phyloP scores from a whole-genome alignment of 2,888 invertebrate species.

The Augiades crinisus region DNA sequence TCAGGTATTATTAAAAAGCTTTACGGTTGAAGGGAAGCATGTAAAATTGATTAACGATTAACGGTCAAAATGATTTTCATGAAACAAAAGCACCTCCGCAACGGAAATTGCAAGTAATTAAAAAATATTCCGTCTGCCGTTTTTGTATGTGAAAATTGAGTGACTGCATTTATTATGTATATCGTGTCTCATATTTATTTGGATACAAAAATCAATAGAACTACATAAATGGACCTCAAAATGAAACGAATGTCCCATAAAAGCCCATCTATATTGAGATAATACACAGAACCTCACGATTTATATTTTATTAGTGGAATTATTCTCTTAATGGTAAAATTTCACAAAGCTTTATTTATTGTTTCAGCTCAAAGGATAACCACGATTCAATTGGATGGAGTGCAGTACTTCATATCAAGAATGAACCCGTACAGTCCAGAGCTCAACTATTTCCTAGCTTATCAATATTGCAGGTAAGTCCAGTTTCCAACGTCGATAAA shows the following conservation, averaged over 20 bases:
- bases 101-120: no score
- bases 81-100: no score
- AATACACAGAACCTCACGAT: conserved; percentile 9
- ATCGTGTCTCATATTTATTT: no score
- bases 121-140: no score
- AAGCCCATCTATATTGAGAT: background rate
- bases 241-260: no score
- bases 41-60: no score
- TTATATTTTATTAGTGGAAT: conserved; percentile 4
- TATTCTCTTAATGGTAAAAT: conserved; percentile 14
- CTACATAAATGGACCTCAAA: background rate
- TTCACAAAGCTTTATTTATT: conserved; percentile 36
- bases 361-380: conserved; percentile 91
- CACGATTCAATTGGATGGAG: conserved; percentile 91
- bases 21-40: no score
- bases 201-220: no score
- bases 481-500: conserved; percentile 31
- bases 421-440: conserved; percentile 94
- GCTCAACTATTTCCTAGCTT: conserved; percentile 92
- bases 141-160: no score
- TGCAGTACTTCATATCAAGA: conserved; percentile 92
- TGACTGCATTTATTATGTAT: no score
- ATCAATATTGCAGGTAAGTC: conserved; percentile 88
- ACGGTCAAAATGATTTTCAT: no score
- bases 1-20: no score